Base-by-base conservation (phyloP, 2,113 vertebrate species). In the Pangasianodon hypophthalmus region DNA sequence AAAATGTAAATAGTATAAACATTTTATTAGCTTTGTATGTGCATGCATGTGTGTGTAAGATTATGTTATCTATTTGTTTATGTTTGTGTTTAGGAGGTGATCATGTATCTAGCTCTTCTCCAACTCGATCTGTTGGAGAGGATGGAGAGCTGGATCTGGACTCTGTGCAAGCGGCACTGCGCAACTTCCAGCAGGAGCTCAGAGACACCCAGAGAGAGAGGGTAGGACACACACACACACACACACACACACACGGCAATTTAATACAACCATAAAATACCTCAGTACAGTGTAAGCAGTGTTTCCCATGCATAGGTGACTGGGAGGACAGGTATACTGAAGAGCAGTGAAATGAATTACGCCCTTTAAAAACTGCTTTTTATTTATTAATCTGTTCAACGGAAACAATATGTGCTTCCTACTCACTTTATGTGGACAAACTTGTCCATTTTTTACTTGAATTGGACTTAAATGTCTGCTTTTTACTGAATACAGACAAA, bases 151-250 rank as follows among this genome's bases (percentile, higher is more conserved):
- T 96, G 84, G 96, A 96, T 3, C 75, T 95, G 50, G 94, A 95
- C 10, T 88, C 86, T 0, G 94, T 96, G 19, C 94, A 92, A 79
- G 67, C 58, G 0, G 92, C 94, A 19, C 91, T 97, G 44, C 87
- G 62, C 14, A 95, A 94, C 87, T 91, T 97, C 24, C 90, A 94
- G 85, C 95, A 95, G 93, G 93, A 96, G 60, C 91, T 97, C 48
- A 92, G 91, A 50, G 95, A 96, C 1, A 88, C 96, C 37, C 96
- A 95, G 88, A 95, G 85, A 92, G 96, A 97, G 46, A 94, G 93
- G 94, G 97, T 97, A 93, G 83, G 52, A 54, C 2, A 58, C 84
- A 81, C 50, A 46, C 85, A 54, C 58, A 87, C 54, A 71, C 71
- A 82, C 32, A 46, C 18, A 67, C 52, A 52, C 10, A 77, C 44